phyloP scores from a whole-genome alignment of 2,113 vertebrate species.

The Sitta europaea region DNA sequence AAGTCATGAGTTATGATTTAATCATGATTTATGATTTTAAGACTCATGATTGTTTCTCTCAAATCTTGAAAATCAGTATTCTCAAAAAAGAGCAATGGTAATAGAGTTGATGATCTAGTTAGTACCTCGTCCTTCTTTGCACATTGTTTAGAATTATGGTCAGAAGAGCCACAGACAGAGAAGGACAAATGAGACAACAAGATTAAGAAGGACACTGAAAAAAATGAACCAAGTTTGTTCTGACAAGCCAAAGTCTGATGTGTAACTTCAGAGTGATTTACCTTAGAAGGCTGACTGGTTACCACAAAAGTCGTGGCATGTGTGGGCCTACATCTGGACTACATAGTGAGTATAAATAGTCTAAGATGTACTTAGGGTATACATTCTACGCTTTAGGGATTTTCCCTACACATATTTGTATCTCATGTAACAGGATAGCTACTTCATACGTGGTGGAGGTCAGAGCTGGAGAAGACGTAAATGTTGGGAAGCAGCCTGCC shows the following conservation, averaged over 20 bases:
- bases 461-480: not conserved
- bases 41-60: not conserved
- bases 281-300: not conserved
- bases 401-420: rapidly evolving
- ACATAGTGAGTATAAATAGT: not conserved
- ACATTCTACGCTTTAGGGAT: rapidly evolving
- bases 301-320: not conserved
- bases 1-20: not conserved
- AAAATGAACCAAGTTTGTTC: not conserved
- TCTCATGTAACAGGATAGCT: no score
- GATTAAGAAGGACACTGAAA: not conserved
- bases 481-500: not conserved
- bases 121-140: not conserved
- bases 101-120: not conserved
- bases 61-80: not conserved
- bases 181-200: not conserved
- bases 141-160: not conserved
- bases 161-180: not conserved
- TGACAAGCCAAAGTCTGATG: not conserved
- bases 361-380: not conserved
- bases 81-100: not conserved
- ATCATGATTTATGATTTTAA: not conserved
- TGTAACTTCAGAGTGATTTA: not conserved
- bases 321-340: not conserved
- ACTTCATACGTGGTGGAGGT: rapidly evolving